phyloP scores from a whole-genome alignment of 1,140 invertebrate genomes.

The Bombus superbus region DNA sequence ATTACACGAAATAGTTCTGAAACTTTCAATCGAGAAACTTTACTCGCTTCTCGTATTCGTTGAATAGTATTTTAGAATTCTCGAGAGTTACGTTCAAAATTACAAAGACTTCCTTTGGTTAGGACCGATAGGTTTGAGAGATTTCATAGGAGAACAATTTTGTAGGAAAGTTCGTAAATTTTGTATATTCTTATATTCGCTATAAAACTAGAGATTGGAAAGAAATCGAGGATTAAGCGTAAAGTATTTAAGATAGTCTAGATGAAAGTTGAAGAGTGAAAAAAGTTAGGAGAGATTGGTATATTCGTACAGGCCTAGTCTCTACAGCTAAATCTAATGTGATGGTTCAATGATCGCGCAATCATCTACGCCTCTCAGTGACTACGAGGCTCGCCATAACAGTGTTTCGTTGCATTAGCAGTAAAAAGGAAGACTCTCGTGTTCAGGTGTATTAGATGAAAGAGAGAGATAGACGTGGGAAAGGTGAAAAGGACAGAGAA shows the following conservation, averaged over 20 bases:
- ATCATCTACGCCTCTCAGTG: slow-evolving; percentile 34
- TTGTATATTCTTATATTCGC: not conserved
- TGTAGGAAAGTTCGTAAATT: not conserved
- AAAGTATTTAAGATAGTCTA: not conserved
- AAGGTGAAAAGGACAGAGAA: not conserved
- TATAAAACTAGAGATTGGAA: not conserved
- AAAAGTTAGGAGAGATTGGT: too few relatives aligned
- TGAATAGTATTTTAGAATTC: not conserved
- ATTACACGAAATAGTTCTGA: not conserved
- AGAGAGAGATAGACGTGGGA: not conserved
- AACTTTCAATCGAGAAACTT: not conserved
- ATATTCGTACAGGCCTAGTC: slow-evolving; percentile 35
- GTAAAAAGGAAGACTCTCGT: slow-evolving; percentile 16
- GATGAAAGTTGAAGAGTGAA: not conserved
- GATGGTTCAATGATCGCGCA: slow-evolving; percentile 34
- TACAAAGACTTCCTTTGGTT: slow-evolving; percentile 2
- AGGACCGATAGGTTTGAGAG: not conserved
- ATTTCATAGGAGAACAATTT: not conserved
- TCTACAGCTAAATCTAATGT: slow-evolving; percentile 28
- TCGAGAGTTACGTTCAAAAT: not conserved
- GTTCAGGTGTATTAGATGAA: slow-evolving; percentile 2
- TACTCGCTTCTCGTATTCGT: not conserved
- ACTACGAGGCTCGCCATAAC: slow-evolving; percentile 40
- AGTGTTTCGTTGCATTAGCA: slow-evolving; percentile 26
- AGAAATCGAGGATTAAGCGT: not conserved